phyloP scores from a whole-genome alignment of 2,888 invertebrate species.

The Dynastes hyllus region DNA sequence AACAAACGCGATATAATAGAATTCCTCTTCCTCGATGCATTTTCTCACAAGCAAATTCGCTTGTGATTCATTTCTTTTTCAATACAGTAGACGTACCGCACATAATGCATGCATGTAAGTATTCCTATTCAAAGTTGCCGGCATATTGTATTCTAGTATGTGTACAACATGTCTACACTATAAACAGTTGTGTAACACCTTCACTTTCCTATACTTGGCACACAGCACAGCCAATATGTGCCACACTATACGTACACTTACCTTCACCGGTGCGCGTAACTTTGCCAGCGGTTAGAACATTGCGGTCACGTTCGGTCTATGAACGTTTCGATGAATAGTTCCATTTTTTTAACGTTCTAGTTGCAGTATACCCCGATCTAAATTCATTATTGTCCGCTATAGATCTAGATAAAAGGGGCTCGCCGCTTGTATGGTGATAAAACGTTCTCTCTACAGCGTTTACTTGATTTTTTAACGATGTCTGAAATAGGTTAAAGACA shows the following conservation, averaged over 20 bases:
- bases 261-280: conserved; percentile 40
- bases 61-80: conserved; percentile 37
- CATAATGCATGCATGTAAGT: conserved; percentile 12
- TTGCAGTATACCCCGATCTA: conserved; percentile 18
- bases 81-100: conserved; percentile 10
- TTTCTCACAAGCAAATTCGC: conserved; percentile 21
- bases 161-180: conserved; percentile 3
- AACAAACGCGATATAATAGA: conserved; percentile 2
- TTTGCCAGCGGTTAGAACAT: conserved; percentile 39
- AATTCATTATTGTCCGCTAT: conserved; percentile 32
- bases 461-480: conserved; percentile 11
- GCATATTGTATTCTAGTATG: conserved; percentile 16
- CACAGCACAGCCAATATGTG: conserved; percentile 21
- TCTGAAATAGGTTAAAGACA: conserved; percentile 34
- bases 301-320: conserved; percentile 47
- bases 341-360: conserved; percentile 16
- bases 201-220: conserved; percentile 49
- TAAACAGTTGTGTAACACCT: conserved; percentile 47
- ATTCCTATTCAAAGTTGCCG: conserved; percentile 21
- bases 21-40: conserved; percentile 23
- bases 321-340: conserved; percentile 29
- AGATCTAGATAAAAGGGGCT: conserved; percentile 35
- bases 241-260: conserved; percentile 19
- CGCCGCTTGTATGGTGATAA: conserved; percentile 2
- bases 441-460: not conserved